Percentiles rank a stretch among this genome's conserved stretches.
phyloP scores from a whole-genome alignment of 2,888 invertebrate species.

The Flexamia atlantica region DNA sequence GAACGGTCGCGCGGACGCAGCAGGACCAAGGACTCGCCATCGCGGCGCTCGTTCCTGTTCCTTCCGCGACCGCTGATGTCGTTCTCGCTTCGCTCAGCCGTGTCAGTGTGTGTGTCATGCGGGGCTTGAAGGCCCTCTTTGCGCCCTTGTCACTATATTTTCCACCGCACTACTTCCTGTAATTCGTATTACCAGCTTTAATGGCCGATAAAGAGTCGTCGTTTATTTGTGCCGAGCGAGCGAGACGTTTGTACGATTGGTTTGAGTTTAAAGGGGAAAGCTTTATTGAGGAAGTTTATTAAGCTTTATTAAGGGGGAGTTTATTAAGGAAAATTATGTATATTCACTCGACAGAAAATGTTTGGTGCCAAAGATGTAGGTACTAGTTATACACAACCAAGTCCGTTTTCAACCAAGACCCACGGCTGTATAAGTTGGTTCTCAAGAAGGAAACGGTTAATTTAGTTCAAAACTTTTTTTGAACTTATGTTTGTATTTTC shows the following conservation, averaged over 20 bases:
- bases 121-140: slow-evolving; percentile 27
- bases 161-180: slow-evolving; percentile 36
- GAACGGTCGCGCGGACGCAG: not conserved
- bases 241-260: not conserved
- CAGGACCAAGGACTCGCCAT: not conserved
- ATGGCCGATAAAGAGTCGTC: not conserved
- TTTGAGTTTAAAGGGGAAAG: not conserved
- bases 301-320: no score
- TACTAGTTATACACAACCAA: no score
- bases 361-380: no score
- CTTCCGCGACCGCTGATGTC: not conserved
- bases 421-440: no score
- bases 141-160: slow-evolving; percentile 28
- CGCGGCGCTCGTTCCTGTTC: not conserved
- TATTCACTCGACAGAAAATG: no score
- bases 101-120: not conserved
- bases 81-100: not conserved
- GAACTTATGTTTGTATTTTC: no score
- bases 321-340: no score
- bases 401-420: no score
- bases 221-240: not conserved
- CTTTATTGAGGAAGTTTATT: no score
- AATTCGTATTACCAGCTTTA: not conserved
- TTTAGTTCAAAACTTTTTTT: no score
- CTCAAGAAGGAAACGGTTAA: no score